phyloP scores from a whole-genome alignment of 1,140 invertebrate species.

The Psilanteris sp. region DNA sequence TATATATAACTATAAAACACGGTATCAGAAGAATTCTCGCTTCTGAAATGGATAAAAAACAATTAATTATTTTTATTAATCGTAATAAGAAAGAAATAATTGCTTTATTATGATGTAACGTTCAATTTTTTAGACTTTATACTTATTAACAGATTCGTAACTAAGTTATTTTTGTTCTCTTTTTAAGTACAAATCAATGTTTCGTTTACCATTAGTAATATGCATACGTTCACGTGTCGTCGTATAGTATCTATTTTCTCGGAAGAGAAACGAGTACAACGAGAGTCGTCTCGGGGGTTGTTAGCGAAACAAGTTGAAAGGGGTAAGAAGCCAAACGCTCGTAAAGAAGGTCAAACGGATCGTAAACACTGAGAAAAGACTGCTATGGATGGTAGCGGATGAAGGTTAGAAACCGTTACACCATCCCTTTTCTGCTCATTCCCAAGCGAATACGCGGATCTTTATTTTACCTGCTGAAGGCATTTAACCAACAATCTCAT shows the following conservation, averaged over 20 bases:
- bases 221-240: slow-evolving; percentile 45
- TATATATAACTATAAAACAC: too few relatives aligned
- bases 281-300: slow-evolving; percentile 62
- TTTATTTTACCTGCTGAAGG: slow-evolving; percentile 44
- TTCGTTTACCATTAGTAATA: slow-evolving; percentile 26
- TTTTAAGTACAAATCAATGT: slow-evolving; percentile 2
- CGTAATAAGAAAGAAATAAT: too few relatives aligned
- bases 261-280: slow-evolving; percentile 47
- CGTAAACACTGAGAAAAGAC: slow-evolving; percentile 68
- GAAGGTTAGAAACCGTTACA: slow-evolving; percentile 67
- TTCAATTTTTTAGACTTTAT: too few relatives aligned
- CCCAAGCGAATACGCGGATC: slow-evolving; percentile 43
- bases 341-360: slow-evolving; percentile 73
- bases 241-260: slow-evolving; percentile 42
- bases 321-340: slow-evolving; percentile 72
- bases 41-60: too few relatives aligned
- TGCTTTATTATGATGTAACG: too few relatives aligned
- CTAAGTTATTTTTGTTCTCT: too few relatives aligned
- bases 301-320: slow-evolving; percentile 67
- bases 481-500: slow-evolving; percentile 24
- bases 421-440: slow-evolving; percentile 44
- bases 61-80: too few relatives aligned
- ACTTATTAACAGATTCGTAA: too few relatives aligned
- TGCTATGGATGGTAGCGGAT: slow-evolving; percentile 42
- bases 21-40: too few relatives aligned